Conservation (phyloP, 1,140 invertebrate species). For the Drosophila subpulchrella region DNA sequence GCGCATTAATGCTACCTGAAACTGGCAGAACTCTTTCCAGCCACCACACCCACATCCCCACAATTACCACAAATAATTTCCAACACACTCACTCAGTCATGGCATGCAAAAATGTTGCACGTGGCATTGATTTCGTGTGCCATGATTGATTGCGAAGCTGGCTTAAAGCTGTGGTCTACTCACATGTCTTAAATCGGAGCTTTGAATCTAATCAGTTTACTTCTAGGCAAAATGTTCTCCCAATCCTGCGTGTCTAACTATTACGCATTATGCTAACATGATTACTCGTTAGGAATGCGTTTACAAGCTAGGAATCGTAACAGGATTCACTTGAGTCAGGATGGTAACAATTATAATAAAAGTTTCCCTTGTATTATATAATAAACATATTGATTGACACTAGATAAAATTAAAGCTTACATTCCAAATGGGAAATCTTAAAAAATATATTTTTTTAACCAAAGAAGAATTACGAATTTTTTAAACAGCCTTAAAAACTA, state of each 20-base stretch:
- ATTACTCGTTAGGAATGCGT: constrained; percentile 11
- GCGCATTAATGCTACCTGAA: constrained; percentile 44
- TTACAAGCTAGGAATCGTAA: not conserved
- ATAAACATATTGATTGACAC: no score
- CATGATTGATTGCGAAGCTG: constrained; percentile 31
- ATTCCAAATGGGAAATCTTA: no score
- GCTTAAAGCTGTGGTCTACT: constrained; percentile 12
- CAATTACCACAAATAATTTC: constrained; percentile 50
- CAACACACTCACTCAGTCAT: constrained; percentile 12
- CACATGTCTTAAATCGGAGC: not conserved
- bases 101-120: constrained; percentile 42
- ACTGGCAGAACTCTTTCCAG: constrained; percentile 26
- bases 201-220: not conserved
- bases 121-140: constrained; percentile 39
- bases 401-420: no score
- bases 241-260: not conserved
- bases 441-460: no score
- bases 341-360: no score
- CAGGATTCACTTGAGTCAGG: no score
- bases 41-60: not conserved
- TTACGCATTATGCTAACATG: constrained; percentile 7
- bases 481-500: no score
- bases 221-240: not conserved
- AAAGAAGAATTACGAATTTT: no score
- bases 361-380: no score